phyloP scores from a whole-genome alignment of 2,113 vertebrate genomes.

The Lophura nycthemera region DNA sequence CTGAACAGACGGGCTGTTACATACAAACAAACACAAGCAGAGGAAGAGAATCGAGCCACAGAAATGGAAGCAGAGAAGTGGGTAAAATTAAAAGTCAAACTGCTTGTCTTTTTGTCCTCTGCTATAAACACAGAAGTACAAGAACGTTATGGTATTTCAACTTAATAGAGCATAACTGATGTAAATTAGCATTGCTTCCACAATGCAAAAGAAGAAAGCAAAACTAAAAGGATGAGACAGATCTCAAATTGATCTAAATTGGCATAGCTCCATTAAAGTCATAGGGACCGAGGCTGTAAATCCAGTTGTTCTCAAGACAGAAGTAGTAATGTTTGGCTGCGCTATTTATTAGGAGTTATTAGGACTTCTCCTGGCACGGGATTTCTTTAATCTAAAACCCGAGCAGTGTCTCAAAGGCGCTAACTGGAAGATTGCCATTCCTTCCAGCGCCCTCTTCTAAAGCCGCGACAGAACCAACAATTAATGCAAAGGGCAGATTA shows the following conservation, averaged over 20 bases:
- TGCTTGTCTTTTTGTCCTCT: not conserved
- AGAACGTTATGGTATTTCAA: not conserved
- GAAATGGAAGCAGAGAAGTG: not conserved
- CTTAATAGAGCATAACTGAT: slow-evolving; percentile 2
- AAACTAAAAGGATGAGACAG: not conserved
- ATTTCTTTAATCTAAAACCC: slow-evolving; percentile 35
- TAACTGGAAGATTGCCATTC: slow-evolving; percentile 29
- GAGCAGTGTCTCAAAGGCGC: not conserved
- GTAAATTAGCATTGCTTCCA: not conserved
- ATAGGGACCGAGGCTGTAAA: not conserved
- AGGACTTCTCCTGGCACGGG: not conserved
- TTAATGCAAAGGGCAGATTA: slow-evolving; percentile 29
- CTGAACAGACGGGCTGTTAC: rapidly evolving
- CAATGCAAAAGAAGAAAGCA: not conserved
- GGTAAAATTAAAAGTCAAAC: not conserved
- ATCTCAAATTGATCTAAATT: slow-evolving; percentile 8
- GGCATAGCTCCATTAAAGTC: not conserved
- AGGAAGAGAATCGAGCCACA: not conserved
- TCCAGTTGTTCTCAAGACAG: not conserved
- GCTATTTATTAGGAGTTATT: not conserved
- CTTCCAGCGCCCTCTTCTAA: slow-evolving; percentile 26
- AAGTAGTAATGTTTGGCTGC: not conserved
- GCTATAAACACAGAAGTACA: not conserved
- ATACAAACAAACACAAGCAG: not conserved
- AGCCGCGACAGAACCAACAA: not conserved